Percentiles rank a stretch among this genome's conserved stretches.
phyloP scores from a whole-genome alignment of 2,113 vertebrate species.

The Caracal caracal region DNA sequence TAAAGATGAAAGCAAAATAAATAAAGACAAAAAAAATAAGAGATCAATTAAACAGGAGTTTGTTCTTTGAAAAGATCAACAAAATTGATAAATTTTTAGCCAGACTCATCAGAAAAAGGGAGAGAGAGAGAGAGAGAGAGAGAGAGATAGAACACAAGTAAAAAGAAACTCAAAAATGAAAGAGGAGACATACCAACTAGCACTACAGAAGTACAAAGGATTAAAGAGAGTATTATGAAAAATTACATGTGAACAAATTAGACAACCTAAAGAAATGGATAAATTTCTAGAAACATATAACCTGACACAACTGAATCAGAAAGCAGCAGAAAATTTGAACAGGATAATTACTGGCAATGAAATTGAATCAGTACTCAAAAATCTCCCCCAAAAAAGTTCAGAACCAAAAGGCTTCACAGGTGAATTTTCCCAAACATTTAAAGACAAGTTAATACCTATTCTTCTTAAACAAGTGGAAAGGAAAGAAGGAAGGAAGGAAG shows the following conservation, averaged over 20 bases:
- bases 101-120: not conserved
- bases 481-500: not conserved
- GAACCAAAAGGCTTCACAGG: not conserved
- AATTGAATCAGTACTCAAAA: not conserved
- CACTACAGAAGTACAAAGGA: not conserved
- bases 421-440: not conserved
- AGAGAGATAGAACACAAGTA: not conserved
- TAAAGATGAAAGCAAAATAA: not conserved
- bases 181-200: not conserved
- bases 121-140: too few species aligned
- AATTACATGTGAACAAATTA: not conserved
- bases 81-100: not conserved
- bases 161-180: not conserved
- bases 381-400: not conserved
- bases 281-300: not conserved
- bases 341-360: not conserved
- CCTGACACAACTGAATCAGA: not conserved
- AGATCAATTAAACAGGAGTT: not conserved
- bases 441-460: not conserved
- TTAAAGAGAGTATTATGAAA: not conserved
- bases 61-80: not conserved
- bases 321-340: not conserved
- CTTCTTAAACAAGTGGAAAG: not conserved
- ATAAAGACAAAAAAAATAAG: not conserved
- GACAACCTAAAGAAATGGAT: not conserved